Evolutionary conservation across 1,140 invertebrate genomes (phyloP), one percentile per base, ranked within the genome.

Genomic region (Sycophaga agraensis): DNA sequence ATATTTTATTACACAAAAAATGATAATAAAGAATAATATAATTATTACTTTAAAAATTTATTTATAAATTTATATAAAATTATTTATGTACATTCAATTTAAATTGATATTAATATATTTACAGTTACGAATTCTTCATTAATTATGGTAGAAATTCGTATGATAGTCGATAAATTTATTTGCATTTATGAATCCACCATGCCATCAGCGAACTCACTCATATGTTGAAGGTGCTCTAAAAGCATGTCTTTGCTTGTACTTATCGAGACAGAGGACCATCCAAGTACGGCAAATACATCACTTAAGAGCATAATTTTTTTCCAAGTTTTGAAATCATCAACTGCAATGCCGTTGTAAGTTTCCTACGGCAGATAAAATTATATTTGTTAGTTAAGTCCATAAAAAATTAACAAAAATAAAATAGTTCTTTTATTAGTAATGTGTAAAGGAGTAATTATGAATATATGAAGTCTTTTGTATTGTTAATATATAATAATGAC

Each of bases 191-290:
- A n/a, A n/a, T n/a, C n/a, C n/a, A n/a, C n/a, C 1, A 45, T 45
- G 35, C 63, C 64, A 2, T 71, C 66, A 9, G 63, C 63, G 34
- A 69, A 77, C 22, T 72, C 73, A 46, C 72, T 61, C 70, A 81
- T 73, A 14, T 69, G 59, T 45, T 75, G 62, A 4, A 80, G 65
- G 60, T 78, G 73, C 1, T 50, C 49, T 42, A 76, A 46, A 16
- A 80, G 64, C 68, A 78, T 70, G 54, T 81, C 69, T 7, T 78
- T 70, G 1, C 66, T 68, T 40, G 70, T 74, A 9, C 72, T 72
- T 4, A 79, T 54, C 5, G 73, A 70, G 17, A 74, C 66, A 43
- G 78, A 80, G 5, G 79, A 24, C 79, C 79, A 81, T 6, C 73
- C 73, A 0, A 79, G 54, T n/a, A 78, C 61, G 0, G 68, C 73